These are phyloP conservation scores for Auanema sp. DNA, from an alignment of 2,888 invertebrate genomes.

Conservation along the genomic window DNA sequence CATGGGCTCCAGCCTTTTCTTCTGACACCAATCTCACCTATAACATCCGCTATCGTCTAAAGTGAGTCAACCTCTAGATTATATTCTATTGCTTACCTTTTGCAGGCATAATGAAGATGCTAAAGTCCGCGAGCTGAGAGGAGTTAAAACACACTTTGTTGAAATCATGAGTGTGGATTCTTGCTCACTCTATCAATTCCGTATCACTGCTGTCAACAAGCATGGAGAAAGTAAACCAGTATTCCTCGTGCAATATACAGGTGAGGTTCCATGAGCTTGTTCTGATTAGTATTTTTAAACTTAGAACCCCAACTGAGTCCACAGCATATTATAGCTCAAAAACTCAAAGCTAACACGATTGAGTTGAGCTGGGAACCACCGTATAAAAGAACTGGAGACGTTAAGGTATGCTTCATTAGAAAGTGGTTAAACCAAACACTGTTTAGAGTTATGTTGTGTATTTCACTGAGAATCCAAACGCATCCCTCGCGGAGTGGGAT, in stretches of 20 bases:
- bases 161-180: conserved; percentile 63
- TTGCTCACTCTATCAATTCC: conserved; percentile 61
- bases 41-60: conserved; percentile 14
- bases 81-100: conserved; percentile 9
- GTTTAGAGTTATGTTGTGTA: conserved; percentile 60
- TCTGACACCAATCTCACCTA: conserved; percentile 22
- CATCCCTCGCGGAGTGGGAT: conserved; percentile 58
- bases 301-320: conserved; percentile 61
- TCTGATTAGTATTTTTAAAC: not conserved
- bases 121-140: conserved; percentile 47
- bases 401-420: conserved; percentile 41
- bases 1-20: conserved; percentile 62
- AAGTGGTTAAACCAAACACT: conserved; percentile 3
- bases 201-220: conserved; percentile 60
- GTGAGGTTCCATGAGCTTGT: conserved; percentile 20
- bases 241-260: conserved; percentile 61
- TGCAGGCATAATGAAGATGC: conserved; percentile 48
- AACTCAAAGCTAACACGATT: conserved; percentile 57
- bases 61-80: conserved; percentile 5
- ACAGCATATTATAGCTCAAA: conserved; percentile 59
- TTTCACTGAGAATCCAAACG: conserved; percentile 61
- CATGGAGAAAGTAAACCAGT: conserved; percentile 62
- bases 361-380: conserved; percentile 62
- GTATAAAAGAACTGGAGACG: conserved; percentile 58
- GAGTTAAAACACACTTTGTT: conserved; percentile 48